Evolutionary conservation across 2,888 invertebrate species (phyloP).

Genomic region (Aspidiotus rigidus): DNA sequence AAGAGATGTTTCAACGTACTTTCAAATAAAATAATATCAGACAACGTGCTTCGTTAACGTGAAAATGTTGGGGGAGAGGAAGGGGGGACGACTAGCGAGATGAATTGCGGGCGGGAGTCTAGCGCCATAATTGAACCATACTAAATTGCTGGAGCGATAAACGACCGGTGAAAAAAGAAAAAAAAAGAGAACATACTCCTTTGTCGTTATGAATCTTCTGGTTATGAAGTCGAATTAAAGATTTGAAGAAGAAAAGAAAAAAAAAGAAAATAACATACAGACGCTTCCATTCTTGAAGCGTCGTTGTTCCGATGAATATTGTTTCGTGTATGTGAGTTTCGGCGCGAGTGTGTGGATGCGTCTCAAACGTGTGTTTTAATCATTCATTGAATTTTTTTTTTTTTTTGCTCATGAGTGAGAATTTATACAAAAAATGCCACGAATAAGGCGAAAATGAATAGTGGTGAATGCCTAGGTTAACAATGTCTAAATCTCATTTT

Average conservation of each 20-base stretch:
- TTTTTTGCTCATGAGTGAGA: neutral
- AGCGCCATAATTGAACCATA: constrained; percentile 33
- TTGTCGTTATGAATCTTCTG: constrained; percentile 34
- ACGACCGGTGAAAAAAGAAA: constrained; percentile 29
- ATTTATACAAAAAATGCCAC: neutral
- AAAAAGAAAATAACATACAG: constrained; percentile 26
- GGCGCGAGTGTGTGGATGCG: constrained; percentile 7
- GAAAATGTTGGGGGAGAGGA: constrained; percentile 5
- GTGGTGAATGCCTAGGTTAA: constrained; percentile 21
- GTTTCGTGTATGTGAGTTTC: constrained; percentile 12
- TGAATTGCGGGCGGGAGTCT: constrained; percentile 27
- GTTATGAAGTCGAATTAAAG: constrained; percentile 26
- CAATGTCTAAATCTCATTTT: constrained; percentile 22
- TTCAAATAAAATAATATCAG: neutral
- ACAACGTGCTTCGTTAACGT: constrained; percentile 1
- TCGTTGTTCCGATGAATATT: neutral
- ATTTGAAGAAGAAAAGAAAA: constrained; percentile 20
- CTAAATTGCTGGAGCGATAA: constrained; percentile 33
- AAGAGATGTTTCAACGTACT: too few species aligned
- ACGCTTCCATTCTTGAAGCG: constrained; percentile 17
- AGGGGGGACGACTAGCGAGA: constrained; percentile 7
- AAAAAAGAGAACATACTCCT: constrained; percentile 15
- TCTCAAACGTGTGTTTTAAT: constrained; percentile 1
- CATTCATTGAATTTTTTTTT: neutral
- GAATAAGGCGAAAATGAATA: constrained; percentile 15